Base-by-base conservation (phyloP, 2,113 vertebrate species). In the Brachypodius melanocephalos region DNA sequence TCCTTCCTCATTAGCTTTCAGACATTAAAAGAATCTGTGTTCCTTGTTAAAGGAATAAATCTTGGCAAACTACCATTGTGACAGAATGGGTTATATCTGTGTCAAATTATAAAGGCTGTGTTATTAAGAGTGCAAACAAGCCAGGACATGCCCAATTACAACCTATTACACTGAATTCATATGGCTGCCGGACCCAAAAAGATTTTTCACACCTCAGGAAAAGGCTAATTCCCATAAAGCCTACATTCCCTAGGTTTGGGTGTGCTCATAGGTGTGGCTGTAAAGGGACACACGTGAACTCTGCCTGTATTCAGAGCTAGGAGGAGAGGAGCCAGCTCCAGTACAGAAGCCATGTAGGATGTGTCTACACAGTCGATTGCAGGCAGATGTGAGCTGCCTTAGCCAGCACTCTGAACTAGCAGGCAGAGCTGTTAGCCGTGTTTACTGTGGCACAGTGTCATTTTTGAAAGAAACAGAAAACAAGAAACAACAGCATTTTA, bases 1-100 rank as follows among this genome's bases (percentile, higher is more conserved):
- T 22, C 32, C n/a, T 88, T 95, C 88, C 61, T 96, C 80, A 67
- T 97, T 98, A 95, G 49, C 92, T 96, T 96, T 94, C 88, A 90
- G 74, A 89, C 77, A 92, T 84, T 95, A 88, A 87, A 97, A 94
- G 95, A 83, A 95, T 88, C 94, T 85, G 34, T 86, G 89, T 46
- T 92, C 62, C 79, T 95, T 94, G 72, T 97, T 97, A 96, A 93
- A 94, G 42, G 38, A 71, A 94, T 80, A 95, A 93, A 66, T 79
- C 91, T 95, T 97, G 95, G 87, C 95, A 95, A 97, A 88, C 84
- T 59, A 94, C 62, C 68, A 82, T 61, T 93, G 26, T 96, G 91
- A 93, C 75, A 91, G 79, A 96, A 85, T 51, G 82, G 78, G 89
- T 76, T 93, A 26, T 93, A 94, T 91, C 95, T 97, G 96, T 77